phyloP scores from a whole-genome alignment of 2,888 invertebrate genomes.

The Phyllotreta striolata region DNA sequence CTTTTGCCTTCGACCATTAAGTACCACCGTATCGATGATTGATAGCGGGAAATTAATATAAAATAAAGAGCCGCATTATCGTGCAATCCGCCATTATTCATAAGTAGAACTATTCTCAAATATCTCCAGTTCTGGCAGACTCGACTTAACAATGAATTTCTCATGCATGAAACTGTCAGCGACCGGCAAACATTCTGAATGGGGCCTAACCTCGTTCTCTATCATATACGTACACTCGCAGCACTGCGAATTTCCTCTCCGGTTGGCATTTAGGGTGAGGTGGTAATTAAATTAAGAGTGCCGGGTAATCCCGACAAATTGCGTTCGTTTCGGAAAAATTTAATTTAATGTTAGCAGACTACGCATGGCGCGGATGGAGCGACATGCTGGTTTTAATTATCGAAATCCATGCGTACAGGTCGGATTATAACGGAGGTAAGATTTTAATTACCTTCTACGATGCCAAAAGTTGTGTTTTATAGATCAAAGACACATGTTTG shows the following conservation, averaged over 20 bases:
- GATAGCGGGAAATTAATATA: slow-evolving; percentile 18
- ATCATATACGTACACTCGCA: slow-evolving; percentile 21
- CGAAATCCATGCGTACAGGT: too few relatives aligned
- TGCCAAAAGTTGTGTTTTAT: too few relatives aligned
- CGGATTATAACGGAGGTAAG: too few relatives aligned
- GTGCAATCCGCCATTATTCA: slow-evolving; percentile 26
- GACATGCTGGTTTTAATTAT: too few relatives aligned
- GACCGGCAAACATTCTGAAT: slow-evolving; percentile 25
- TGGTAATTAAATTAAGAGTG: slow-evolving; percentile 12
- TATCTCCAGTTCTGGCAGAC: slow-evolving; percentile 24
- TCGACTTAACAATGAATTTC: slow-evolving; percentile 30
- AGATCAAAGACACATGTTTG: too few relatives aligned
- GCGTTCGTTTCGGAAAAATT: not conserved
- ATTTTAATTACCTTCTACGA: too few relatives aligned
- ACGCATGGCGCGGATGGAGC: too few relatives aligned
- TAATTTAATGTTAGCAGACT: not conserved
- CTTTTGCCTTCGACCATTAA: not conserved
- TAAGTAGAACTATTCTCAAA: slow-evolving; percentile 31
- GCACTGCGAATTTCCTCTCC: slow-evolving; percentile 5
- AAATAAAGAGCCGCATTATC: slow-evolving; percentile 26
- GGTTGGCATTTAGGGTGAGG: slow-evolving; percentile 14
- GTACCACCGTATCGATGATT: slow-evolving; percentile 18
- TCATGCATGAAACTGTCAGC: slow-evolving; percentile 34
- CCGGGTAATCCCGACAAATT: slow-evolving; percentile 14
- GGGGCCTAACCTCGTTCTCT: slow-evolving; percentile 29